Evolutionary conservation across 2,888 invertebrate genomes (phyloP).

Genomic region (Phragmatobia fuliginosa): DNA sequence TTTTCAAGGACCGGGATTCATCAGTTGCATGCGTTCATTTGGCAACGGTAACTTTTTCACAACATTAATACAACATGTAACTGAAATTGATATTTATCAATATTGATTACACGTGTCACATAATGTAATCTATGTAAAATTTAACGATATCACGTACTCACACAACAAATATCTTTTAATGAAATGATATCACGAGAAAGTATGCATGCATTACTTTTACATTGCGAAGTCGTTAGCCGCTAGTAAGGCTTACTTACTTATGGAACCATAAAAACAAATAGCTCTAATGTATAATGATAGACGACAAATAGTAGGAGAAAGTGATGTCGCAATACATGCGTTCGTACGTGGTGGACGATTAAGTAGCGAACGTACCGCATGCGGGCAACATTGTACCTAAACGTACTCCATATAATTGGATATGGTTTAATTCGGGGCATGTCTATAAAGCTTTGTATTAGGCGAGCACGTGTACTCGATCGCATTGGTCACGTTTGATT

Average conservation of each 20-base stretch:
- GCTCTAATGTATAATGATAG: slow-evolving; percentile 40
- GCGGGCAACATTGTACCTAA: slow-evolving; percentile 51
- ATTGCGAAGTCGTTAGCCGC: slow-evolving; percentile 30
- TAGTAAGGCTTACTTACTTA: slow-evolving; percentile 22
- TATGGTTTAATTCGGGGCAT: slow-evolving; percentile 32
- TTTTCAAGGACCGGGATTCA: no score
- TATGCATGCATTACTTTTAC: slow-evolving; percentile 35
- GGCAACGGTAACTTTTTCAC: neutral
- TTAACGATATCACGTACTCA: neutral
- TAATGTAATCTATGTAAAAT: neutral
- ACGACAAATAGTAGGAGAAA: slow-evolving; percentile 75
- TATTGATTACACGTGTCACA: neutral
- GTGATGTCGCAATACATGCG: slow-evolving; percentile 76
- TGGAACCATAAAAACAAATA: slow-evolving; percentile 46
- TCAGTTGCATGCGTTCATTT: no score
- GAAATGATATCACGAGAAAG: slow-evolving; percentile 46
- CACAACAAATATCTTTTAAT: slow-evolving; percentile 23
- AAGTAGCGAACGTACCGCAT: slow-evolving; percentile 48
- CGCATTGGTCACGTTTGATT: slow-evolving; percentile 35
- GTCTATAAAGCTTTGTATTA: slow-evolving; percentile 22
- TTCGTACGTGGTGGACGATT: slow-evolving; percentile 47
- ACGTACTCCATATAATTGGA: slow-evolving; percentile 52
- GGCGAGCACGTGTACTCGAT: slow-evolving; percentile 29
- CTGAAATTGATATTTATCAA: neutral
- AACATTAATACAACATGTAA: neutral